Conservation (phyloP, 1,140 invertebrate genomes). For the Orchesella cincta region DNA sequence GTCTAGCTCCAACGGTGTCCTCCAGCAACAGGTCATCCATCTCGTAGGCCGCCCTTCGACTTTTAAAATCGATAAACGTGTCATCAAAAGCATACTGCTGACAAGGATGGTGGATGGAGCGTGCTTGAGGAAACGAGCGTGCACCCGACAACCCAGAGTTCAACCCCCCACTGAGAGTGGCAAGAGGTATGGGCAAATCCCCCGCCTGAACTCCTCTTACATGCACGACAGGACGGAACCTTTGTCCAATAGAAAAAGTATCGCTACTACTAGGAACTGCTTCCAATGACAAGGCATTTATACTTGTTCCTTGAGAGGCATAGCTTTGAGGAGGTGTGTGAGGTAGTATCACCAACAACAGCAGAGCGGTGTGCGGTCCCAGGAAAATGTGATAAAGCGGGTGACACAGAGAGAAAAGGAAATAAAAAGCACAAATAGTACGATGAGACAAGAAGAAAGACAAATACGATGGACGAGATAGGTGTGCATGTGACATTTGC, state of each 20-base stretch:
- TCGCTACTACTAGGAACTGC: background rate
- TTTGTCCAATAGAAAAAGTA: background rate
- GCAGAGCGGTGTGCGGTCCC: background rate
- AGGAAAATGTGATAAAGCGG: background rate
- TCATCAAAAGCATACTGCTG: background rate
- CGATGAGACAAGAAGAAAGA: background rate
- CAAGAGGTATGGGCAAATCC: constrained; percentile 17
- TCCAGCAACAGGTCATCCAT: background rate
- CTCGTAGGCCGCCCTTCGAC: background rate
- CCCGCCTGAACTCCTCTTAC: constrained; percentile 42
- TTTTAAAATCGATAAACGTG: constrained; percentile 15
- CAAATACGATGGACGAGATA: no score
- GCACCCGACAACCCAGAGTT: background rate
- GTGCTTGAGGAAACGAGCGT: background rate
- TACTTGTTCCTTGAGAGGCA: background rate
- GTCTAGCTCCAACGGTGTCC: background rate
- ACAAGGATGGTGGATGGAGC: background rate
- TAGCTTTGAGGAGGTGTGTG: background rate
- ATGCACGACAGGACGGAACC: constrained; percentile 44
- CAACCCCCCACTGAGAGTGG: background rate
- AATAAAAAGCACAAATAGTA: background rate
- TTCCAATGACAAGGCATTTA: constrained; percentile 1
- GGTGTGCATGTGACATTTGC: no score
- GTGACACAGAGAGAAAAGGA: background rate
- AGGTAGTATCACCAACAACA: background rate